phyloP scores from a whole-genome alignment of 2,797 vertebrate species.

The Tenualosa thibaudeaui region DNA sequence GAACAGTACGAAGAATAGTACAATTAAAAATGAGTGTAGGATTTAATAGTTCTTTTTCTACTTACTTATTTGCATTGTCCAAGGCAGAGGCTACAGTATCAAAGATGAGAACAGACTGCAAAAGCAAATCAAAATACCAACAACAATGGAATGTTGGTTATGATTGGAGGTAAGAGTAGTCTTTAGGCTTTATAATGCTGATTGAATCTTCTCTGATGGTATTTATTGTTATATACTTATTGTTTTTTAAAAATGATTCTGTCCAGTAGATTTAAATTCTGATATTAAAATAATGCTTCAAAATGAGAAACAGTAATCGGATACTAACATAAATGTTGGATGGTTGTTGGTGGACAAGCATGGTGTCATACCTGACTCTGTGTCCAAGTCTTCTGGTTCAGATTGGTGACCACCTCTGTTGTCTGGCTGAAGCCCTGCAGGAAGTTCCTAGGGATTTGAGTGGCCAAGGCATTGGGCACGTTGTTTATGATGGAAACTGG shows the following conservation, averaged over 20 bases:
- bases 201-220: too few species aligned
- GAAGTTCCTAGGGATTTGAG: constrained; percentile 61
- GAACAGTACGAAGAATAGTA: neutral
- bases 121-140: neutral
- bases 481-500: constrained; percentile 60
- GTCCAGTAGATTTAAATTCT: too few species aligned
- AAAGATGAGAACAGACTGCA: constrained; percentile 71
- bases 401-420: neutral
- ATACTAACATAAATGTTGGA: too few species aligned
- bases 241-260: too few species aligned
- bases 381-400: constrained; percentile 74
- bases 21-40: neutral
- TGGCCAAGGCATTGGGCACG: constrained; percentile 64
- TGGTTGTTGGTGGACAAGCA: too few species aligned
- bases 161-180: neutral
- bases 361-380: constrained; percentile 61
- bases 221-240: too few species aligned
- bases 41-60: neutral
- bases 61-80: constrained; percentile 59
- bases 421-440: constrained; percentile 54
- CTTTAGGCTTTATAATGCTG: neutral
- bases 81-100: constrained; percentile 45
- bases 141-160: neutral
- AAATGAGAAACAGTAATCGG: too few species aligned
- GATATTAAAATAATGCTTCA: too few species aligned